These are phyloP conservation scores for Toxostoma redivivum DNA, from an alignment of 2,113 vertebrate genomes.

Conservation along the genomic window DNA sequence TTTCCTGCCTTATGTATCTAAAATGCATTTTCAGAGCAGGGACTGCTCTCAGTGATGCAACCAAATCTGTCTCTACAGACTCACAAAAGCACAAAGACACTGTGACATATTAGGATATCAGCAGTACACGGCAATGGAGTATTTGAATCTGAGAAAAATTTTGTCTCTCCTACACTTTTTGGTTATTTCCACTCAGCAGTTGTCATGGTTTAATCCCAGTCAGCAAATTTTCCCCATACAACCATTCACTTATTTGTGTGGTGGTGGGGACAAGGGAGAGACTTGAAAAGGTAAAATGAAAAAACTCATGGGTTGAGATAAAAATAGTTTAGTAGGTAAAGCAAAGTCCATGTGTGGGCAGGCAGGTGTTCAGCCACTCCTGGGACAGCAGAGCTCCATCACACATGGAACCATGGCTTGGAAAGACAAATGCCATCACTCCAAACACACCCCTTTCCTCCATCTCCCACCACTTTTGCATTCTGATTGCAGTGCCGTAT, in stretches of 20 bases:
- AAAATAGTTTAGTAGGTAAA: neutral
- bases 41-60: neutral
- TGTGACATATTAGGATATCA: neutral
- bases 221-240: neutral
- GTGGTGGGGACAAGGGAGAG: rapidly evolving
- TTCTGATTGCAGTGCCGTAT: rapidly evolving
- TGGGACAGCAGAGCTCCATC: neutral
- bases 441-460: rapidly evolving
- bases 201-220: neutral
- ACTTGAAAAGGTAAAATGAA: neutral
- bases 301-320: rapidly evolving
- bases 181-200: neutral
- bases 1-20: neutral
- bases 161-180: neutral
- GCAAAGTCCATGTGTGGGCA: neutral
- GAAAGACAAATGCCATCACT: neutral
- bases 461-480: neutral
- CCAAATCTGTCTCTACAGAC: neutral
- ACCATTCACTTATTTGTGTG: rapidly evolving
- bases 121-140: neutral
- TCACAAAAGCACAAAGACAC: neutral
- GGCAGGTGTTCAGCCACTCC: neutral
- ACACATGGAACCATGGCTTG: rapidly evolving
- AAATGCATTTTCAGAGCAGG: neutral
- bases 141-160: neutral